Base-by-base conservation (phyloP, 2,113 vertebrate species). In the Saccopteryx leptura region DNA sequence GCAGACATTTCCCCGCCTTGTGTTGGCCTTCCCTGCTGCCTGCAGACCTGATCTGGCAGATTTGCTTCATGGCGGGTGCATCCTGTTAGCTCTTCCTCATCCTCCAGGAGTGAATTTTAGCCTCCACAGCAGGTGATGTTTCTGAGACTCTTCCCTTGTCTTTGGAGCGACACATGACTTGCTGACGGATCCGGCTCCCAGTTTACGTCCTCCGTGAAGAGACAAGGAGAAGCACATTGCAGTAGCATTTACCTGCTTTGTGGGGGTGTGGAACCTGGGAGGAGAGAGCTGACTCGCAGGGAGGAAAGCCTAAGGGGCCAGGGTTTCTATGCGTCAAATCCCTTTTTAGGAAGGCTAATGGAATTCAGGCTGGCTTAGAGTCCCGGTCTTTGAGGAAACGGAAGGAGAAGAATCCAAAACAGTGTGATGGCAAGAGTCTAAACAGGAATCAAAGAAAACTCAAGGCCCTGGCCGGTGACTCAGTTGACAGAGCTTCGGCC, bases 131-230 rank as follows among this genome's bases (percentile, higher is more conserved):
- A 58, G 7, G 4, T 66, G 17, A 83, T 56, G 52, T 48, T 79
- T 60, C 5, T 26, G 9, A 39, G 23, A 72, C 12, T 93, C 75
- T 74, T 76, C 54, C n/a, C 79, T 79, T 28, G 48, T 79, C 46
- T 93, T 78, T 54, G 48, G 72, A 93, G 63, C 39, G 86, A 61
- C 48, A 87, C 46, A 31, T 79, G 19, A 60, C 54, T 90, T 96
- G 52, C 31, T 50, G 28, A 28, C 31, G 56, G 33, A 80, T n/a
- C n/a, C 78, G 7, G 71, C 33, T 90, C 9, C 69, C 54, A 26
- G 3, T 58, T 68, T 80, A 78, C 31, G 76, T 93, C 48, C 28
- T 91, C 24, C 23, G 50, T 9, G 60, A 82, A 89, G 46, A 46
- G 63, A 48, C 2, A 1, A 66, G 46, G 72, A 94, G 68, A 71